A percentile compares a stretch with the other conserved stretches of the same genome.
These are phyloP conservation scores for Oceanodroma tethys DNA, from an alignment of 2,113 vertebrate genomes.

Conservation along the genomic window DNA sequence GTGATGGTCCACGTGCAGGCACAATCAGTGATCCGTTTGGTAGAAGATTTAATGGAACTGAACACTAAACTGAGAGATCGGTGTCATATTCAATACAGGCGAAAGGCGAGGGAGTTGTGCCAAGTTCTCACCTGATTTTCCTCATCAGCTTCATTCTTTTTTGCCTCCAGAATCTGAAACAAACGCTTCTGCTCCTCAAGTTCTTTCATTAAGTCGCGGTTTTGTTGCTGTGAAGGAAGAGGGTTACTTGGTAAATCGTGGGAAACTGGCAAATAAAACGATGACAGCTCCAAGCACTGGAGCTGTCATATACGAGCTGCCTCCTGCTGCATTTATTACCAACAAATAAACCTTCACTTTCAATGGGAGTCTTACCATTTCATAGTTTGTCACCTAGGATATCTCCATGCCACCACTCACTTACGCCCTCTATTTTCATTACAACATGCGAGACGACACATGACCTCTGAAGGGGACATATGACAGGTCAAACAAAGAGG, in stretches of 20 bases:
- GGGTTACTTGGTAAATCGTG: not conserved
- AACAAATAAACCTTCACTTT: not conserved
- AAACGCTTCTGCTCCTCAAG: constrained; percentile 13
- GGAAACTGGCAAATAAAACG: not conserved
- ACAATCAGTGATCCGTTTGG: not conserved
- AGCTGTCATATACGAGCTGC: not conserved
- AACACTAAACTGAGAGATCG: too few relatives aligned
- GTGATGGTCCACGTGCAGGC: rapidly evolving
- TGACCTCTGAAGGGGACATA: not conserved
- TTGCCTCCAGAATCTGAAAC: not conserved
- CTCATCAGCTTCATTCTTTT: not conserved
- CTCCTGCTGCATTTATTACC: not conserved
- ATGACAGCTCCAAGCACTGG: not conserved
- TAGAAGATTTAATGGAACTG: not conserved
- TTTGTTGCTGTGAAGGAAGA: constrained; percentile 37
- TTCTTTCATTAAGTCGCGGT: not conserved
- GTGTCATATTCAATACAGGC: not conserved
- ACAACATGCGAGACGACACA: not conserved
- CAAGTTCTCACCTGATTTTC: constrained; percentile 53
- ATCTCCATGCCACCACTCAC: not conserved
- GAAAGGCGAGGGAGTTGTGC: not conserved
- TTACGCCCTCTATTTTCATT: not conserved
- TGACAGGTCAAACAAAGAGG: not conserved
- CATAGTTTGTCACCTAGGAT: not conserved
- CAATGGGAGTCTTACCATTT: not conserved